Percentiles rank a stretch among this genome's conserved stretches.
Evolutionary conservation across 1,140 invertebrate species (phyloP).

Genomic region (Chironomus striatipennis): DNA sequence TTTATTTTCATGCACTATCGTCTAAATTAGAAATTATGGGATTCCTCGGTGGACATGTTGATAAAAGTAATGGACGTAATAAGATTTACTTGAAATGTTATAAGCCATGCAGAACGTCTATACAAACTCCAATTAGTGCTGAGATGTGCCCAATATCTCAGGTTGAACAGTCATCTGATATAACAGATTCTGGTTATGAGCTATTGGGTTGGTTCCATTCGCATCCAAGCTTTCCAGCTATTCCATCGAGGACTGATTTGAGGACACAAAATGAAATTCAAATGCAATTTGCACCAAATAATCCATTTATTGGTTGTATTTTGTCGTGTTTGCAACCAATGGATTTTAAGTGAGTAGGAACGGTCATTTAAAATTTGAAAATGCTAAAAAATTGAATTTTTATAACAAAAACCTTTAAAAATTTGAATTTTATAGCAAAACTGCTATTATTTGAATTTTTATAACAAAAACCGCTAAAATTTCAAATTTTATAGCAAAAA

Average conservation of each 20-base stretch:
- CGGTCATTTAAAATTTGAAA: too few species aligned
- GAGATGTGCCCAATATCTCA: conserved; percentile 67
- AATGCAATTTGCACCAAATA: conserved; percentile 35
- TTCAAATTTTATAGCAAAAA: too few species aligned
- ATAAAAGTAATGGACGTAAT: conserved; percentile 29
- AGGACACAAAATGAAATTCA: conserved; percentile 51
- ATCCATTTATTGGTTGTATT: conserved; percentile 51
- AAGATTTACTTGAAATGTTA: conserved; percentile 44
- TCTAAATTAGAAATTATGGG: conserved; percentile 63
- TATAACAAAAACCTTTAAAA: not conserved
- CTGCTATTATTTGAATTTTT: too few species aligned
- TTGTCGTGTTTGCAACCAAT: conserved; percentile 41
- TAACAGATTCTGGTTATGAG: conserved; percentile 41
- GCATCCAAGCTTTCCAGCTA: conserved; percentile 53
- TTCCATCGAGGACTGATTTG: conserved; percentile 53
- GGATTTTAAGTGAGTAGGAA: conserved; percentile 27
- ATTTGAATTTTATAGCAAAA: too few species aligned
- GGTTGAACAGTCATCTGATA: conserved; percentile 45
- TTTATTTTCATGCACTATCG: conserved; percentile 62
- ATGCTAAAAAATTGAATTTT: too few species aligned
- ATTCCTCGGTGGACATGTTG: conserved; percentile 51
- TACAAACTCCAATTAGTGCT: conserved; percentile 55
- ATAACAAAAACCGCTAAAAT: too few species aligned
- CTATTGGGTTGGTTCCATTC: conserved; percentile 60
- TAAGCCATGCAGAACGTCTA: conserved; percentile 47